Conservation (phyloP, 2,888 invertebrate species). For the Phoronis australis region DNA sequence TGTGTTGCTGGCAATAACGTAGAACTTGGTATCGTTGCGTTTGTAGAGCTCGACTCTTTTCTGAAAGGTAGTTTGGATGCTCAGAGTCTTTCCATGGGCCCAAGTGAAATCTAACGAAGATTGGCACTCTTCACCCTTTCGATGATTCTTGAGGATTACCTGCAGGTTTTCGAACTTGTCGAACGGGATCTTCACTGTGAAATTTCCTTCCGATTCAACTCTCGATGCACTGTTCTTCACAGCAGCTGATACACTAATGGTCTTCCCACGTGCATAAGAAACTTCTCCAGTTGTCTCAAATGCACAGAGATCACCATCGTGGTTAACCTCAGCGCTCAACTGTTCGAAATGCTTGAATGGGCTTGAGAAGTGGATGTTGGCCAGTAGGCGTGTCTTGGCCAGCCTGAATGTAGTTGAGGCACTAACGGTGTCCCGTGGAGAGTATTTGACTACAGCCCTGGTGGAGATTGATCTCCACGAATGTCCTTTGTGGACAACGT, state of each 20-base stretch:
- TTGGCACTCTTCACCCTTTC: conserved; percentile 7
- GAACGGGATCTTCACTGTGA: conserved; percentile 5
- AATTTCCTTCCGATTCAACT: conserved; percentile 11
- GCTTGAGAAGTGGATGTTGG: too few relatives aligned
- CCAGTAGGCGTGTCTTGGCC: too few relatives aligned
- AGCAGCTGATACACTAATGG: too few relatives aligned
- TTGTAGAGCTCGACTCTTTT: too few relatives aligned
- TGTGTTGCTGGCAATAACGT: too few relatives aligned
- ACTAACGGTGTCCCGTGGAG: too few relatives aligned
- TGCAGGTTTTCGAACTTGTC: too few relatives aligned
- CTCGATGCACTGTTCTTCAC: conserved; percentile 6
- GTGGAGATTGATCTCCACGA: too few relatives aligned
- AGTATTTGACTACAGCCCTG: not conserved
- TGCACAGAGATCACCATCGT: not conserved
- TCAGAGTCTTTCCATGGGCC: not conserved
- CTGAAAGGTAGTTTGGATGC: not conserved
- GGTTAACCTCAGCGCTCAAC: not conserved
- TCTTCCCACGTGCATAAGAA: conserved; percentile 17
- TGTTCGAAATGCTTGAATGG: too few relatives aligned
- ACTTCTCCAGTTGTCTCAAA: conserved; percentile 20
- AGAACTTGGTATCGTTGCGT: too few relatives aligned
- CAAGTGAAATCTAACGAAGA: not conserved
- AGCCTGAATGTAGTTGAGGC: too few relatives aligned
- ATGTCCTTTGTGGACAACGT: not conserved
- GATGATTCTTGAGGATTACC: conserved; percentile 9